These are phyloP conservation scores for Cyrtodaria siliqua DNA, from an alignment of 2,888 invertebrate species.

Conservation along the genomic window DNA sequence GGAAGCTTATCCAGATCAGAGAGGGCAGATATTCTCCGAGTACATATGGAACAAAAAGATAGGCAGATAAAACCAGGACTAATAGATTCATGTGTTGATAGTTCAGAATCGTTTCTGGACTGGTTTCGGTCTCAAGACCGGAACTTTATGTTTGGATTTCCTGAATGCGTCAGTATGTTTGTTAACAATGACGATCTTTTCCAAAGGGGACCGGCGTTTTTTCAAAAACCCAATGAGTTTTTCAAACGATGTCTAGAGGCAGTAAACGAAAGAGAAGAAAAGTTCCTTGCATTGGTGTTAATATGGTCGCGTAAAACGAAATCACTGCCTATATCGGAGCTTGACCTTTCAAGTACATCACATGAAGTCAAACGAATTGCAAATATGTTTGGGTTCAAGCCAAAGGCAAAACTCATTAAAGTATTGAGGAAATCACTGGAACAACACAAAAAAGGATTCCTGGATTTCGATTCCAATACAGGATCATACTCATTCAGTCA, in stretches of 20 bases:
- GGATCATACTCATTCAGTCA: conserved; percentile 40
- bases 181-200: conserved; percentile 29
- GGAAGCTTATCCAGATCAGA: conserved; percentile 28
- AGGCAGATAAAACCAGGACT: background rate
- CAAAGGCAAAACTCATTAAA: conserved; percentile 14
- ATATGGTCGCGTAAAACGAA: conserved; percentile 25
- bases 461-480: conserved; percentile 3
- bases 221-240: conserved; percentile 33
- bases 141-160: conserved; percentile 39
- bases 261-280: conserved; percentile 21
- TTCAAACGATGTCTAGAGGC: conserved; percentile 41
- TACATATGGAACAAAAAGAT: conserved; percentile 12
- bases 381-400: conserved; percentile 23
- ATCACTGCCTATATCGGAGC: background rate
- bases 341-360: conserved; percentile 9
- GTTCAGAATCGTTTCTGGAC: too few relatives aligned
- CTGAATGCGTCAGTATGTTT: conserved; percentile 50
- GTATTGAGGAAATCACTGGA: conserved; percentile 23
- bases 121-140: background rate
- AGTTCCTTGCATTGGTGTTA: conserved; percentile 36
- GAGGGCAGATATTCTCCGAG: conserved; percentile 22
- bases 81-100: background rate
- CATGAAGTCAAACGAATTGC: conserved; percentile 13
- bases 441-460: conserved; percentile 29
- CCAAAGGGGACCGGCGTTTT: conserved; percentile 22